Conservation (phyloP, 2,113 vertebrate genomes). For the Mobula birostris region DNA sequence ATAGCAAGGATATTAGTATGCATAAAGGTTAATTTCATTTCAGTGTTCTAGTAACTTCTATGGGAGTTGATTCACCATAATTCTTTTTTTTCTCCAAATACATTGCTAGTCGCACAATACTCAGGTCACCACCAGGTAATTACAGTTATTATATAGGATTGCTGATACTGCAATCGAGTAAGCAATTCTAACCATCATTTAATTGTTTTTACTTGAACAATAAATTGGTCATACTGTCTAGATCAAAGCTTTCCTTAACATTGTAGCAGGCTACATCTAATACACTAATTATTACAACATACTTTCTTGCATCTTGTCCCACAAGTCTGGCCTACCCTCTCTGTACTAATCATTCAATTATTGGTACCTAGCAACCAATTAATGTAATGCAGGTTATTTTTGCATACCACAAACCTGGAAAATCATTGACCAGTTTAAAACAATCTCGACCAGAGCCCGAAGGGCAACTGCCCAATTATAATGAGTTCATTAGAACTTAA, state of each 20-base stretch:
- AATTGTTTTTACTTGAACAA: neutral
- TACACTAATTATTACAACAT: neutral
- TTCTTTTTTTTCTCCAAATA: neutral
- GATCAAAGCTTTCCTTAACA: neutral
- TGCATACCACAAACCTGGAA: neutral
- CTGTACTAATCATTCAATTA: neutral
- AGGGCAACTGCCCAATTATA: neutral
- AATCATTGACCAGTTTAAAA: neutral
- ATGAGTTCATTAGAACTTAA: neutral
- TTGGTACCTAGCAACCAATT: neutral
- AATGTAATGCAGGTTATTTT: neutral
- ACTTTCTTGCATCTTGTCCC: neutral
- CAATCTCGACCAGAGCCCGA: neutral
- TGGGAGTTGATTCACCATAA: neutral
- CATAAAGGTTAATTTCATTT: neutral
- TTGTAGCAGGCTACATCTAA: neutral
- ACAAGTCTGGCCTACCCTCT: neutral
- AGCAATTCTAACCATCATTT: conserved; percentile 14
- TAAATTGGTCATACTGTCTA: neutral
- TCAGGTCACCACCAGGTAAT: neutral
- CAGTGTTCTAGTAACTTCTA: neutral
- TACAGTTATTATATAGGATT: neutral
- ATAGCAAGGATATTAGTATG: neutral
- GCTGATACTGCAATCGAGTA: neutral
- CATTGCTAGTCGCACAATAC: neutral